Percentiles rank a stretch among this genome's conserved stretches.
Conservation (phyloP, 1,140 invertebrate species). For the Diuraphis noxia region DNA sequence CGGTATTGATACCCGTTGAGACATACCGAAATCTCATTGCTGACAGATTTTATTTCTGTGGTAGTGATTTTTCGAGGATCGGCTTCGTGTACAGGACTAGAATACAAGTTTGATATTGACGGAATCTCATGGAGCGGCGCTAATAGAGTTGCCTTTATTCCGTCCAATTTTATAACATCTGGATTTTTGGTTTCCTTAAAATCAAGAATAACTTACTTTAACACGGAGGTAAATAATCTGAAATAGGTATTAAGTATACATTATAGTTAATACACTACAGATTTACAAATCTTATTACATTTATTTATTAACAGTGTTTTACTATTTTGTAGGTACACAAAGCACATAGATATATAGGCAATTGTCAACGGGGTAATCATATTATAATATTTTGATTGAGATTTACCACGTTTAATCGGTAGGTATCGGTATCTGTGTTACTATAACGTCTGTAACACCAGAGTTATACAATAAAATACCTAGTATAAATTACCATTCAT, state of each 20-base stretch:
- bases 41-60: background rate
- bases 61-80: background rate
- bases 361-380: background rate
- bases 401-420: background rate
- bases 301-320: background rate
- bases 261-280: background rate
- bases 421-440: background rate
- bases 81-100: background rate
- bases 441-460: too few species aligned
- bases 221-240: background rate
- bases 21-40: background rate
- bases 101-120: background rate
- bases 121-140: conserved; percentile 31
- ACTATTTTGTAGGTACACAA: too few species aligned
- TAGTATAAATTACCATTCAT: background rate
- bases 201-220: background rate
- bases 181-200: background rate
- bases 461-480: too few species aligned
- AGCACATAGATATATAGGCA: too few species aligned
- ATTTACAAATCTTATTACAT: background rate
- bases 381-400: background rate
- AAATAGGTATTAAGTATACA: background rate
- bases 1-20: background rate
- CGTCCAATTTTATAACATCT: background rate
- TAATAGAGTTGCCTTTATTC: background rate